Evolutionary conservation across 2,797 vertebrate genomes (phyloP), one percentile per base, ranked within the genome.

Genomic region (Pitangus sulphuratus): DNA sequence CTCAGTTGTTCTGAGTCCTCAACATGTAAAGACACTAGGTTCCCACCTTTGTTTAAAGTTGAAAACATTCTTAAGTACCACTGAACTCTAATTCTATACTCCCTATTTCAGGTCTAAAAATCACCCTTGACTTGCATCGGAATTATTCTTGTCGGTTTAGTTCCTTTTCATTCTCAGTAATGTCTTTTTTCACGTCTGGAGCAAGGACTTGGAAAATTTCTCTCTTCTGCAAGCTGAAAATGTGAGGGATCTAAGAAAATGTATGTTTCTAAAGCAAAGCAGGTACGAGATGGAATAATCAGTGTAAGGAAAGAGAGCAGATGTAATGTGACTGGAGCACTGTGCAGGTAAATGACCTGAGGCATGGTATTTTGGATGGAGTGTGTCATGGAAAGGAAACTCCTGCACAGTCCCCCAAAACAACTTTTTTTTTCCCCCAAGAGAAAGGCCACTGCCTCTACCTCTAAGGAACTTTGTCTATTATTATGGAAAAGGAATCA

Each of bases 381-480:
- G 64, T 44, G 50, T 89, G 86, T 70, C 39, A 39, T 35, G 39
- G 66, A 64, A 86, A 91, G 26, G 12, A 66, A 88, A 39, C 24
- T 69, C 45, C 77, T 58, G 35, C 72, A 57, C 37, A 39, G 62
- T 62, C 12, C 39, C 35, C 31, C 18, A 61, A 35, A 87, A 19
- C 8, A 15, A 14, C 12, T 30, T 53, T 39, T 54, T 57, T 76
- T 58, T 12, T 6, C 22, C 21, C n/a, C 12, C 24, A 83, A 57
- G 71, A 83, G 57, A 66, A 89, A 44, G 26, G 42, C 35, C 21
- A 22, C 87, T 61, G 39, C 37, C 64, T 88, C 80, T 81, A 64
- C 39, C 35, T 57, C 53, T 80, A 71, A 82, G 65, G 78, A 96
- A 86, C 92, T 87, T 93, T 57, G 83, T 82, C 58, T 80, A 8